These are phyloP conservation scores for Burhinus oedicnemus DNA, from an alignment of 2,113 vertebrate species.

Conservation along the genomic window DNA sequence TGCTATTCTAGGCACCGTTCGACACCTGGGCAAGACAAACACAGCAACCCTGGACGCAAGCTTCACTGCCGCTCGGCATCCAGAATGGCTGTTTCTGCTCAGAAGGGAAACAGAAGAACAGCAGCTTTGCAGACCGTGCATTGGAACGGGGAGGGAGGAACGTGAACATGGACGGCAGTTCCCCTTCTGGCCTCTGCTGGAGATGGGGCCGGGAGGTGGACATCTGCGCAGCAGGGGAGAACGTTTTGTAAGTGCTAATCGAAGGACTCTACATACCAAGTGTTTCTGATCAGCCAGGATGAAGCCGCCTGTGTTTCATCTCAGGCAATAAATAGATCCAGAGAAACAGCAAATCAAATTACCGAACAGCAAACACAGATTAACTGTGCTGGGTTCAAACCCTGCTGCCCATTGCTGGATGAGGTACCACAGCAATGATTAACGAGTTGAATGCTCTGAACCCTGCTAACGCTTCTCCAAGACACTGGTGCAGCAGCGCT, in stretches of 20 bases:
- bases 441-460: not conserved
- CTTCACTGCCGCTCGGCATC: not conserved
- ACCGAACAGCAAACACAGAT: not conserved
- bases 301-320: not conserved
- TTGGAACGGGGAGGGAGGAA: not conserved
- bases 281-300: not conserved
- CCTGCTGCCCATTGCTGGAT: not conserved
- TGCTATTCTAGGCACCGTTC: not conserved
- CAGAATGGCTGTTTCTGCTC: not conserved
- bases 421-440: not conserved
- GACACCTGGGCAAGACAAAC: not conserved
- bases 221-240: not conserved
- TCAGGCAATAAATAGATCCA: not conserved
- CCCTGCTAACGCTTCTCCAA: not conserved
- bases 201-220: not conserved
- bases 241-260: not conserved
- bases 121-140: not conserved
- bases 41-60: not conserved
- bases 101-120: not conserved
- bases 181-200: not conserved
- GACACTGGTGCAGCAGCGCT: not conserved
- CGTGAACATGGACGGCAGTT: accelerated
- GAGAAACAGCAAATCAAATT: not conserved
- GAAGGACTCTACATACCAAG: not conserved
- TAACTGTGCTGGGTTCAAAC: not conserved